These are phyloP conservation scores for Sycobia sp. DNA, from an alignment of 1,140 invertebrate species.

Conservation along the genomic window DNA sequence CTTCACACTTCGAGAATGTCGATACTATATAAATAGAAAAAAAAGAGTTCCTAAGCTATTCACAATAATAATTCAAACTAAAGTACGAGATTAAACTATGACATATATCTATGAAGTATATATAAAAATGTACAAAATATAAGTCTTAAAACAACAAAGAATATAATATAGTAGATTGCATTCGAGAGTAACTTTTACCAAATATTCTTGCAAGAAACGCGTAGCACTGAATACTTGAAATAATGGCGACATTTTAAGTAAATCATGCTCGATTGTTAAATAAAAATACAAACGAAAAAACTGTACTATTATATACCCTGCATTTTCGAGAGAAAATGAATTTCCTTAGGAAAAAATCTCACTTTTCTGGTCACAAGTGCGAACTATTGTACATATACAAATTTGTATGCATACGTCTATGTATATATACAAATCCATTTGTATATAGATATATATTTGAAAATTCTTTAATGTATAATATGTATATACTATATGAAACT, in stretches of 20 bases:
- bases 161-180: too few relatives aligned
- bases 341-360: conserved; percentile 26
- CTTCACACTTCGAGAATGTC: too few relatives aligned
- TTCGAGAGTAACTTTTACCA: background rate
- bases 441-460: background rate
- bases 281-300: conserved; percentile 10
- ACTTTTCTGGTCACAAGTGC: background rate
- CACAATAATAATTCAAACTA: conserved; percentile 17
- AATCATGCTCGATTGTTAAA: conserved; percentile 11
- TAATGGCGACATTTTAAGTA: conserved; percentile 8
- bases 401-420: background rate
- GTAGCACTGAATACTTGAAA: background rate
- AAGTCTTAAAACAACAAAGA: conserved; percentile 10
- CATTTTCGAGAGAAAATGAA: conserved; percentile 20
- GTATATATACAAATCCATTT: background rate
- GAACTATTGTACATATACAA: background rate
- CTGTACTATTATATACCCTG: conserved; percentile 29
- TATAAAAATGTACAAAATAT: conserved; percentile 13
- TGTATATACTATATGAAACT: conserved; percentile 21
- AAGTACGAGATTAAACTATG: conserved; percentile 3
- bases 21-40: background rate
- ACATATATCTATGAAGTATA: conserved; percentile 2
- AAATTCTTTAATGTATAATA: conserved; percentile 15
- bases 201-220: background rate
- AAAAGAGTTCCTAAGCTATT: conserved; percentile 13